These are phyloP conservation scores for Entomobrya proxima DNA, from an alignment of 2,888 invertebrate genomes.

Conservation along the genomic window DNA sequence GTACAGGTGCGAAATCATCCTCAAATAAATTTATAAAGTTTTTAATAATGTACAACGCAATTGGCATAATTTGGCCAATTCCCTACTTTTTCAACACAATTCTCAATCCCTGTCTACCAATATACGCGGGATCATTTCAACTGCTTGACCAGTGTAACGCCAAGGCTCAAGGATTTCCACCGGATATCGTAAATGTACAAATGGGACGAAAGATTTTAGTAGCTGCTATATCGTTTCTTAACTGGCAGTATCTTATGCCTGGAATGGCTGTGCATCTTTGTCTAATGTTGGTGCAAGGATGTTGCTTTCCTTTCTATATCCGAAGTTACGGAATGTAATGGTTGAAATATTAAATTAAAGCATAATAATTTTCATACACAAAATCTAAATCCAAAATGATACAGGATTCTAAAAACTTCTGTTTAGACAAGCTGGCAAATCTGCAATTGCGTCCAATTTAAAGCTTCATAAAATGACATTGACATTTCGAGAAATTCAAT, in stretches of 20 bases:
- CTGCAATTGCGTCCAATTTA: too few relatives aligned
- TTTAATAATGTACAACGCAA: not conserved
- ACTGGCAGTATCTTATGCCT: not conserved
- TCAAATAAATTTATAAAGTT: not conserved
- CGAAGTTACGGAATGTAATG: not conserved
- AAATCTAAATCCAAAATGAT: too few relatives aligned
- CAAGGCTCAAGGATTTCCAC: not conserved
- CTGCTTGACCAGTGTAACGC: not conserved
- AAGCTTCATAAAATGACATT: not conserved
- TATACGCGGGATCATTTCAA: not conserved
- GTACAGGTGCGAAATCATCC: too few relatives aligned
- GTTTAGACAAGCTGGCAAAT: too few relatives aligned
- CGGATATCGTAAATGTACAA: not conserved
- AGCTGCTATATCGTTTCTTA: not conserved
- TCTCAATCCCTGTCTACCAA: not conserved
- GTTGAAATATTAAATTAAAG: too few relatives aligned
- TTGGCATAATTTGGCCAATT: not conserved
- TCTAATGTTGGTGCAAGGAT: not conserved
- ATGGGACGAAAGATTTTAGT: not conserved
- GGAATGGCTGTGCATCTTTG: not conserved
- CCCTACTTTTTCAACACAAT: not conserved
- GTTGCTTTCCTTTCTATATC: not conserved
- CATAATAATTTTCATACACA: too few relatives aligned
- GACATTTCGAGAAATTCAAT: conserved; percentile 4
- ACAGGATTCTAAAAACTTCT: too few relatives aligned